These are phyloP conservation scores for Danaus melanippus DNA, from an alignment of 1,140 invertebrate species.

Conservation along the genomic window DNA sequence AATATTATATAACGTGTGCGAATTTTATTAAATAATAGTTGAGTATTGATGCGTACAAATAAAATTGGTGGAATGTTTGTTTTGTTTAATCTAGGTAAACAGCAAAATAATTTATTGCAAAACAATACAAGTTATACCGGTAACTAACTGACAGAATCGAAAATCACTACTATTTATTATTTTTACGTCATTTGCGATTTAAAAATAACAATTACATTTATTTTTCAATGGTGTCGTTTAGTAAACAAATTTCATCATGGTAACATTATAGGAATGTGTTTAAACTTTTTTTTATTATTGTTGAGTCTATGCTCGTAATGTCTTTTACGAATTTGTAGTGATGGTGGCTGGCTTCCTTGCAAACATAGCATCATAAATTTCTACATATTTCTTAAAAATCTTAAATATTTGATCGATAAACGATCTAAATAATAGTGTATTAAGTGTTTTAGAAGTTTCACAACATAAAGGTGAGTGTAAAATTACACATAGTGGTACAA, in stretches of 20 bases:
- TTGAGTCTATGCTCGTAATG: slow-evolving; percentile 64
- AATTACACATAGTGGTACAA: slow-evolving; percentile 43
- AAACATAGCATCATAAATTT: slow-evolving; percentile 68
- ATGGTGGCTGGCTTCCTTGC: slow-evolving; percentile 72
- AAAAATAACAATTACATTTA: too few species aligned
- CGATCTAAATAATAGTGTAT: slow-evolving; percentile 57
- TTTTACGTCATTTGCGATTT: too few species aligned
- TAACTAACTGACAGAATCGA: too few species aligned
- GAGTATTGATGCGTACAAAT: too few species aligned
- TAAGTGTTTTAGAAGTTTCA: slow-evolving; percentile 66
- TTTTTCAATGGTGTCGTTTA: too few species aligned
- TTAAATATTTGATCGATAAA: slow-evolving; percentile 43
- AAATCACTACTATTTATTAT: too few species aligned
- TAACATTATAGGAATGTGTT: slow-evolving; percentile 10
- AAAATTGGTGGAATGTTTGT: too few species aligned
- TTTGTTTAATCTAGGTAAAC: too few species aligned
- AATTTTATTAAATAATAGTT: too few species aligned
- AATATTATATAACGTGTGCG: too few species aligned
- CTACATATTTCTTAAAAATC: slow-evolving; percentile 52
- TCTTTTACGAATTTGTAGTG: slow-evolving; percentile 72
- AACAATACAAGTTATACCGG: too few species aligned
- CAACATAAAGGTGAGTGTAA: slow-evolving; percentile 61
- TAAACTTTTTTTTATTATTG: slow-evolving; percentile 43
- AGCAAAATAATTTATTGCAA: too few species aligned
- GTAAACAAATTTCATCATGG: slow-evolving; percentile 6